Conservation (phyloP, 2,888 invertebrate genomes). For the Villa cingulata region DNA sequence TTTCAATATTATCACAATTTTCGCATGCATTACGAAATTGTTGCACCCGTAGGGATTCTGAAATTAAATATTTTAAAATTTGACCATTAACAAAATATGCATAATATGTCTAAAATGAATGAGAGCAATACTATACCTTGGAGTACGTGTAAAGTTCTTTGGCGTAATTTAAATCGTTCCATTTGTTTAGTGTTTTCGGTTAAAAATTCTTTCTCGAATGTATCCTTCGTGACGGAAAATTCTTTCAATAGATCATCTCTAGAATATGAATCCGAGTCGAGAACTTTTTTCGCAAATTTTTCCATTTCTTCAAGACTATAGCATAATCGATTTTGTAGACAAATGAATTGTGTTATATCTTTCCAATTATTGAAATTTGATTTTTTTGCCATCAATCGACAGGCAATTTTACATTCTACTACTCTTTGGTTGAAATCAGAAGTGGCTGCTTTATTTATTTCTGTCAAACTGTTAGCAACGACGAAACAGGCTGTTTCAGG, state of each 20-base stretch:
- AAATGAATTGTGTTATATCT: constrained; percentile 50
- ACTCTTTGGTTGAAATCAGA: constrained; percentile 86
- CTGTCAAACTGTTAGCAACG: constrained; percentile 78
- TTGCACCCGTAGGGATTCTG: constrained; percentile 76
- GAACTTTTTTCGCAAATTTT: constrained; percentile 44
- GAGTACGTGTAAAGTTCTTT: constrained; percentile 82
- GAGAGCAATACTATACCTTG: constrained; percentile 40
- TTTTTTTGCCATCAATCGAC: constrained; percentile 58
- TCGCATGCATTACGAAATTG: constrained; percentile 56
- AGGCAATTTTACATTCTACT: constrained; percentile 86
- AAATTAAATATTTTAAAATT: too few relatives aligned
- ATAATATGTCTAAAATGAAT: too few relatives aligned
- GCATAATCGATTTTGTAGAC: constrained; percentile 55
- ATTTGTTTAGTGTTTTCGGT: constrained; percentile 49
- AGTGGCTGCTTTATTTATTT: constrained; percentile 89
- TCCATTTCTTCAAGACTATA: constrained; percentile 56
- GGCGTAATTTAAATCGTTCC: constrained; percentile 58
- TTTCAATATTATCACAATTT: constrained; percentile 32
- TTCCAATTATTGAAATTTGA: constrained; percentile 48
- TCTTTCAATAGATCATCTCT: constrained; percentile 51
- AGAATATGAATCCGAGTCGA: constrained; percentile 54
- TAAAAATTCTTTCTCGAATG: constrained; percentile 52
- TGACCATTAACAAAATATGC: too few relatives aligned
- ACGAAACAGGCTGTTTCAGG: constrained; percentile 80
- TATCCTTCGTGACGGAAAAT: constrained; percentile 42